A percentile compares a stretch with the other conserved stretches of the same genome.
These are phyloP conservation scores for Megaleporinus macrocephalus DNA, from an alignment of 2,113 vertebrate species.

Conservation along the genomic window DNA sequence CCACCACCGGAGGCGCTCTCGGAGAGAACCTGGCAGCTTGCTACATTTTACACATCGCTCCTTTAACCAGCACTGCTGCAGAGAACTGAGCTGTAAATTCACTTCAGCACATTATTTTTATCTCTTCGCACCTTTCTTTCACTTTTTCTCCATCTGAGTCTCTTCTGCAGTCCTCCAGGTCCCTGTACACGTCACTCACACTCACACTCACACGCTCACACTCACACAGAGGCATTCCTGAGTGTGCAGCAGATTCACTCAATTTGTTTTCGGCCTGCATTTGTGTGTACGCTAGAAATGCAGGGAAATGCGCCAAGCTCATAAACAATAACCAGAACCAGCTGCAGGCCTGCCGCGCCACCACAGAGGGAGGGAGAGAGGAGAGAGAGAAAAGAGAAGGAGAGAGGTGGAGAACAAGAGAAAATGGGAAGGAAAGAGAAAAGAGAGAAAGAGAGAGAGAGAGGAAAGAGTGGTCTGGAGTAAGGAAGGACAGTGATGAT, in stretches of 20 bases:
- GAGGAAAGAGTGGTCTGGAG: background rate
- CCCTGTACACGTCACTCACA: background rate
- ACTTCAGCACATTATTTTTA: background rate
- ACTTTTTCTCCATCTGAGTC: conserved; percentile 43
- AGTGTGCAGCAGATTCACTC: conserved; percentile 56
- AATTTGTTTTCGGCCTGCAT: conserved; percentile 60
- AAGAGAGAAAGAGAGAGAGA: background rate
- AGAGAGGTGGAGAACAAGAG: background rate
- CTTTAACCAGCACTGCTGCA: background rate
- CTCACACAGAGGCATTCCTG: conserved; percentile 44
- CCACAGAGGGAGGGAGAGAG: conserved; percentile 3
- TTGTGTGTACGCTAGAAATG: conserved; percentile 55
- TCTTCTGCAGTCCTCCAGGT: conserved; percentile 29
- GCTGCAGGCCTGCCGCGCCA: conserved; percentile 39
- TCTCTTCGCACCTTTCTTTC: background rate
- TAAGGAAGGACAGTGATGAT: background rate
- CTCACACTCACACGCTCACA: background rate
- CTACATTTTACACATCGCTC: too few relatives aligned
- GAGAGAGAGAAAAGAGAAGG: too few relatives aligned
- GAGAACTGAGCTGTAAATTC: background rate
- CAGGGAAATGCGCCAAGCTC: conserved; percentile 40
- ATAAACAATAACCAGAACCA: conserved; percentile 56
- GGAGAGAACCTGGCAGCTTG: too few relatives aligned
- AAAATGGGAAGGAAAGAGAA: background rate
- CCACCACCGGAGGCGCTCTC: too few relatives aligned